These are phyloP conservation scores for Tinamus major DNA, from an alignment of 2,797 vertebrate species.

Conservation along the genomic window DNA sequence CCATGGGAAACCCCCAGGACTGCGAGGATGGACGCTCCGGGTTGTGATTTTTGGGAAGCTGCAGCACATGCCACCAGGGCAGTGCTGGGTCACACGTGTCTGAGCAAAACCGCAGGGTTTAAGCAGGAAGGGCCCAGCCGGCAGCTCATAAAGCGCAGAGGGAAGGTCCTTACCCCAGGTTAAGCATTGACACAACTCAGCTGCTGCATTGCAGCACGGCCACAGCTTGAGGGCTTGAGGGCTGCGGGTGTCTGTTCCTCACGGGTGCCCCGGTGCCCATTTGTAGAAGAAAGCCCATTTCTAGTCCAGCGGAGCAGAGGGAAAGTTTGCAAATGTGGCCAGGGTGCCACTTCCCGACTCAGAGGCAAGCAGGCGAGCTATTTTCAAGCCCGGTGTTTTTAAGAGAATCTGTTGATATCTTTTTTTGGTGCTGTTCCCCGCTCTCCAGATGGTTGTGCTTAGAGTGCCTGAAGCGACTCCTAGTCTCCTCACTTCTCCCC, in stretches of 20 bases:
- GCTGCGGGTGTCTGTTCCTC: neutral
- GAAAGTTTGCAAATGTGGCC: neutral
- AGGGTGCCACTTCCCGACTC: neutral
- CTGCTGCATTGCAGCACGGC: neutral
- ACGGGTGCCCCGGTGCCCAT: neutral
- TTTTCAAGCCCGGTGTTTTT: neutral
- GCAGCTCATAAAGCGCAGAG: neutral
- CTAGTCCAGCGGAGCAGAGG: neutral
- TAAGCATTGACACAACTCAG: too few relatives aligned
- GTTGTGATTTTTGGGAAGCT: too few relatives aligned
- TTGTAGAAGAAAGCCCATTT: neutral
- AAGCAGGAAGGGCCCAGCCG: neutral
- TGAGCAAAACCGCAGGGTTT: neutral
- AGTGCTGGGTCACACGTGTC: neutral
- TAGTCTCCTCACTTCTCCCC: neutral
- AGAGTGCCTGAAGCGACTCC: neutral
- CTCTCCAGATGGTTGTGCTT: neutral
- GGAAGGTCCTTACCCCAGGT: neutral
- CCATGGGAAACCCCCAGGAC: too few relatives aligned
- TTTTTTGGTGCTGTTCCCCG: neutral
- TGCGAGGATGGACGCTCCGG: too few relatives aligned
- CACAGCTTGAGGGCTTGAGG: rapidly evolving
- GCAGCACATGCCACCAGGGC: neutral
- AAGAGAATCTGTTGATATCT: neutral
- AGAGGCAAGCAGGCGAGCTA: neutral